A percentile compares a stretch with the other conserved stretches of the same genome.
phyloP scores from a whole-genome alignment of 2,797 vertebrate genomes.

The Loris lydekkerianus region DNA sequence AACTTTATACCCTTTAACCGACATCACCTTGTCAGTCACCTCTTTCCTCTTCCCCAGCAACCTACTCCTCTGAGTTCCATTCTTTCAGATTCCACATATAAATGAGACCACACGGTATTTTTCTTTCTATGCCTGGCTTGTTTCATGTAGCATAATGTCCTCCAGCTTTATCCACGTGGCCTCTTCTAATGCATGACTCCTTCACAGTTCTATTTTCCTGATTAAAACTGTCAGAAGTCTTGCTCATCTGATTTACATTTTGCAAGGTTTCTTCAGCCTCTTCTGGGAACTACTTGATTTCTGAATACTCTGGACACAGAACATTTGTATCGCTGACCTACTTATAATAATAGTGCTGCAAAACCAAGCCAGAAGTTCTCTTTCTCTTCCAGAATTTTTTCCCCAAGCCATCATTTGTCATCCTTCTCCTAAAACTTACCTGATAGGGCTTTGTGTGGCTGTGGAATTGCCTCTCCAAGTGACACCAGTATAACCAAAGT shows the following conservation, averaged over 20 bases:
- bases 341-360: constrained; percentile 20
- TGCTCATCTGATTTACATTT: not conserved
- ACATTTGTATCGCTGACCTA: constrained; percentile 54
- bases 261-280: not conserved
- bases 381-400: constrained; percentile 49
- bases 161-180: not conserved
- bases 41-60: not conserved
- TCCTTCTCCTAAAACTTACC: constrained; percentile 13
- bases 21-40: not conserved
- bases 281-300: constrained; percentile 38
- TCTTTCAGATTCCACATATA: too few relatives aligned
- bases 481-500: not conserved
- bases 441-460: not conserved
- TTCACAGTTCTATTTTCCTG: constrained; percentile 34
- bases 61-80: not conserved
- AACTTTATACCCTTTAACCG: not conserved
- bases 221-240: not conserved
- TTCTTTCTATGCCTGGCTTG: not conserved
- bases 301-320: not conserved
- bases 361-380: constrained; percentile 49
- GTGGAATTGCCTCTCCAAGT: not conserved
- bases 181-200: not conserved
- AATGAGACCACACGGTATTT: not conserved
- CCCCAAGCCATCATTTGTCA: not conserved
- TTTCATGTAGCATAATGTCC: not conserved